Conservation (phyloP, 2,888 invertebrate genomes). For the Oligia fasciuncula region DNA sequence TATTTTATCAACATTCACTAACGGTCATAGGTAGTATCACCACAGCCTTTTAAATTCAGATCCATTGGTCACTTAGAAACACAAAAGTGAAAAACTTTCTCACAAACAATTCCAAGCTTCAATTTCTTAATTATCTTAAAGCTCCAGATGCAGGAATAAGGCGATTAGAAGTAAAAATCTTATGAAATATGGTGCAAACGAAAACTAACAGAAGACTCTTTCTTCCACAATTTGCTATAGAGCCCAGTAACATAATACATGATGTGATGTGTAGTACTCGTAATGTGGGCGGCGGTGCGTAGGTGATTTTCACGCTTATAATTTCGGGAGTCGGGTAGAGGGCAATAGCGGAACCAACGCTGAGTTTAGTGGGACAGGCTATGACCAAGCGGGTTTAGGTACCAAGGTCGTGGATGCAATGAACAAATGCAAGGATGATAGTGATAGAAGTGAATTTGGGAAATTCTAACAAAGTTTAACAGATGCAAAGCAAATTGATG, state of each 20-base stretch:
- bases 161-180: neutral
- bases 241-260: conserved; percentile 60
- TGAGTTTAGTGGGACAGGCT: conserved; percentile 73
- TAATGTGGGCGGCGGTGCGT: conserved; percentile 73
- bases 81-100: neutral
- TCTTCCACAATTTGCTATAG: conserved; percentile 12
- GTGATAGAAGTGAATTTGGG: conserved; percentile 32
- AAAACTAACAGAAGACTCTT: neutral
- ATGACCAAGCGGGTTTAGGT: conserved; percentile 58
- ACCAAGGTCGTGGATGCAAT: conserved; percentile 71
- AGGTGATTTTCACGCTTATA: conserved; percentile 81
- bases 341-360: conserved; percentile 72
- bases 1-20: neutral
- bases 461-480: neutral
- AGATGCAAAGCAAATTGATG: neutral
- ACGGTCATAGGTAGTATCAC: neutral
- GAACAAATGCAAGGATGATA: conserved; percentile 65
- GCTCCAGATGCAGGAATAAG: no score
- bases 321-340: conserved; percentile 73
- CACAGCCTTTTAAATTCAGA: neutral
- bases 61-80: neutral
- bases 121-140: neutral
- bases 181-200: neutral
- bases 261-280: conserved; percentile 64
- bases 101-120: neutral